Evolutionary conservation across 30 jellyfish, hydroid and myxozoan genomes (phyloP).

Genomic region (Cassiopea xamachana): DNA sequence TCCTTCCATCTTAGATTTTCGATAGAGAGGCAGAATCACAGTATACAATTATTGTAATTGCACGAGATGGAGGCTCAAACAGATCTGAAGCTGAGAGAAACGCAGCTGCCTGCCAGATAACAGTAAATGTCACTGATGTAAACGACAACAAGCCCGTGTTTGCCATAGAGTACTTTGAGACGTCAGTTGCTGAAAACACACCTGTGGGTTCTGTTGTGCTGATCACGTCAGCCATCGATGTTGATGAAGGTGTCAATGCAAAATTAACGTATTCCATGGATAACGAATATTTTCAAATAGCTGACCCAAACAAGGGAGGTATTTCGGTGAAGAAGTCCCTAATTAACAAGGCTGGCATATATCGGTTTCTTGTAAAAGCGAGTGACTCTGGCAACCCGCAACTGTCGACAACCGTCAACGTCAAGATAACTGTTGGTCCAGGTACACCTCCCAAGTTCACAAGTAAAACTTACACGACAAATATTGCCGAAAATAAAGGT

Average conservation of each 20-base stretch:
- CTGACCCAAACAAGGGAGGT: conserved; percentile 77
- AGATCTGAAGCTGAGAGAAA: conserved; percentile 92
- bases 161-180: conserved; percentile 88
- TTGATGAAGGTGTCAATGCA: conserved; percentile 91
- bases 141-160: conserved; percentile 90
- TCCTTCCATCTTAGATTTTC: conserved; percentile 45
- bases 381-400: conserved; percentile 70
- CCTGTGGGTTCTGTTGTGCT: conserved; percentile 78
- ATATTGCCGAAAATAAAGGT: conserved; percentile 51
- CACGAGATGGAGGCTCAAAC: conserved; percentile 97
- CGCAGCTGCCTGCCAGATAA: conserved; percentile 97
- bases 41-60: conserved; percentile 87
- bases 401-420: conserved; percentile 67
- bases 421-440: conserved; percentile 66
- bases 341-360: conserved; percentile 37
- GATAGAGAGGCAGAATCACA: conserved; percentile 84
- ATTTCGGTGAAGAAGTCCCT: conserved; percentile 75
- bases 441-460: conserved; percentile 89
- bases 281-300: conserved; percentile 59
- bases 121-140: conserved; percentile 74
- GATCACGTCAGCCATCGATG: conserved; percentile 90
- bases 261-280: conserved; percentile 72
- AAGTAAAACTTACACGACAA: conserved; percentile 43
- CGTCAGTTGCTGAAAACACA: conserved; percentile 80
- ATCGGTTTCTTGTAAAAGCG: conserved; percentile 84